These are phyloP conservation scores for Steinernema hermaphroditum DNA, from an alignment of 2,888 invertebrate species.

Conservation along the genomic window DNA sequence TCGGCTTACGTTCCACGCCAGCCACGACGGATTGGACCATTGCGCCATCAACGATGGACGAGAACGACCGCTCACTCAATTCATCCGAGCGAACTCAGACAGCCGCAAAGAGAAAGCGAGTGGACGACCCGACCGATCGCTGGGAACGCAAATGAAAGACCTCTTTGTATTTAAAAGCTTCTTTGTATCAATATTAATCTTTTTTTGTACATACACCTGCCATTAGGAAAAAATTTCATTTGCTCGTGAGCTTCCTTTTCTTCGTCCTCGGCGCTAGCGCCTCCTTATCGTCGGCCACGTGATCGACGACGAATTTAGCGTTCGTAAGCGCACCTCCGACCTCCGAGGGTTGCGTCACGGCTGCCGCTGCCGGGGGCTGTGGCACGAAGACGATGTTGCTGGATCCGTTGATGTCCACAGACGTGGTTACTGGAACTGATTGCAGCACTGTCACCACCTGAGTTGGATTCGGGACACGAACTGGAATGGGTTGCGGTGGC, in stretches of 20 bases:
- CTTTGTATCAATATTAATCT: neutral
- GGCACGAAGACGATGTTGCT: slow-evolving; percentile 17
- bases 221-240: neutral
- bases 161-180: too few species aligned
- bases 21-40: too few species aligned
- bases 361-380: neutral
- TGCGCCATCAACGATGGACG: too few species aligned
- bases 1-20: too few species aligned
- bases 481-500: neutral
- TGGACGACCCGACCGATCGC: too few species aligned
- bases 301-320: neutral
- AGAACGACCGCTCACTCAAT: too few species aligned
- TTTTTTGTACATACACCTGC: neutral
- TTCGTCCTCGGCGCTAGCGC: neutral
- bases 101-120: too few species aligned
- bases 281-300: neutral
- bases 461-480: neutral
- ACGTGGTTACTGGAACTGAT: slow-evolving; percentile 2
- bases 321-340: too few species aligned
- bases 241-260: slow-evolving; percentile 9
- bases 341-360: too few species aligned
- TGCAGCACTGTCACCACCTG: slow-evolving; percentile 21
- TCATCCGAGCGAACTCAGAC: too few species aligned
- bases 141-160: too few species aligned
- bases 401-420: slow-evolving; percentile 16